Conservation (phyloP, 2,113 vertebrate genomes). For the Prietella phreatophila region DNA sequence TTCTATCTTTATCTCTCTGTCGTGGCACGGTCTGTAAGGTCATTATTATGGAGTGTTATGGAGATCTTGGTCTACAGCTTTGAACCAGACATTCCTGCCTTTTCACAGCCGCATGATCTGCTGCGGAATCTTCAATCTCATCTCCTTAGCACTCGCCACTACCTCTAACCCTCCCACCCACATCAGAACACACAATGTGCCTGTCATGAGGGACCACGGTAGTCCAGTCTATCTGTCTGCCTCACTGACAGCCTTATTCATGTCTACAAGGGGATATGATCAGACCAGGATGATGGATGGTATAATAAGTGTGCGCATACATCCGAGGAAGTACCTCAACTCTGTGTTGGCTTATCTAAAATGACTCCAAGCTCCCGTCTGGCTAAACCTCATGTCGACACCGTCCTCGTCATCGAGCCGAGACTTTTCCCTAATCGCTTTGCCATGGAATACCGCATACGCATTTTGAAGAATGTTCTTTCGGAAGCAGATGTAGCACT, state of each 20-base stretch:
- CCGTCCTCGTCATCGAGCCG: background rate
- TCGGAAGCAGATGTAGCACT: background rate
- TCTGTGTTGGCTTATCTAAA: slow-evolving; percentile 39
- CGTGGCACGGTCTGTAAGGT: slow-evolving; percentile 1
- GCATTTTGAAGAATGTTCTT: background rate
- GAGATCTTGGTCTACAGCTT: slow-evolving; percentile 1
- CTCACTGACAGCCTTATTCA: slow-evolving; percentile 56
- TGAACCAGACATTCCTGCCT: slow-evolving; percentile 50
- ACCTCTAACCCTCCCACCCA: slow-evolving; percentile 20
- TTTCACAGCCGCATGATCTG: slow-evolving; percentile 45
- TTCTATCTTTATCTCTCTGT: slow-evolving; percentile 10
- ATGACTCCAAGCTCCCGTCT: slow-evolving; percentile 15
- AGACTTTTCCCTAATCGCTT: slow-evolving; percentile 6
- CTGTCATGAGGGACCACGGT: slow-evolving; percentile 13
- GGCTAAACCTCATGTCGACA: slow-evolving; percentile 1
- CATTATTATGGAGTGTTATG: slow-evolving; percentile 1
- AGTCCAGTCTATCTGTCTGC: slow-evolving; percentile 57
- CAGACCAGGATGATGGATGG: slow-evolving; percentile 65
- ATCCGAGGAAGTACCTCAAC: slow-evolving; percentile 50
- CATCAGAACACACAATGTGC: slow-evolving; percentile 21
- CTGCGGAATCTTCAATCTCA: slow-evolving; percentile 35
- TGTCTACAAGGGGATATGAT: slow-evolving; percentile 57
- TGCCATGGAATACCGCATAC: background rate
- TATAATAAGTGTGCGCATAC: slow-evolving; percentile 55
- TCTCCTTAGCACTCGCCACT: slow-evolving; percentile 10